A percentile compares a stretch with the other conserved stretches of the same genome.
Conservation (phyloP, 2,888 invertebrate genomes). For the Hirtodrosophila alboralis region DNA sequence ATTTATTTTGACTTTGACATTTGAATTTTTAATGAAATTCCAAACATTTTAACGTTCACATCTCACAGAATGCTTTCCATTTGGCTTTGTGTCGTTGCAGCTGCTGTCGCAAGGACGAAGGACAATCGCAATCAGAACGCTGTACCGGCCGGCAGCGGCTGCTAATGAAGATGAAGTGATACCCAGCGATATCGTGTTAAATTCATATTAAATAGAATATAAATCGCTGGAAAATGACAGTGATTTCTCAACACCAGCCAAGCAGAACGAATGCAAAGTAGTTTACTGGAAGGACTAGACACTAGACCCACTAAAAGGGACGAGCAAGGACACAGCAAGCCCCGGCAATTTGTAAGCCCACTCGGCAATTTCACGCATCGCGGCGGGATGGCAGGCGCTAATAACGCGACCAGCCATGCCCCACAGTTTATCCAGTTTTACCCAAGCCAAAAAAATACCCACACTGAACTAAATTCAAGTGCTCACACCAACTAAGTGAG, state of each 20-base stretch:
- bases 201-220: conserved; percentile 77
- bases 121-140: conserved; percentile 31
- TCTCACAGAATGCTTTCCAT: conserved; percentile 49
- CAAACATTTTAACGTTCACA: conserved; percentile 72
- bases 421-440: conserved; percentile 44
- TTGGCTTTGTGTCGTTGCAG: conserved; percentile 42
- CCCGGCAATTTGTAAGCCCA: conserved; percentile 49
- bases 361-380: conserved; percentile 69
- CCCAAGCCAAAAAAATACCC: conserved; percentile 39
- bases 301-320: conserved; percentile 13
- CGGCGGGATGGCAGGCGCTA: conserved; percentile 71
- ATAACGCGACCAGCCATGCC: conserved; percentile 73
- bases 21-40: conserved; percentile 80
- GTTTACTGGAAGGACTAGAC: conserved; percentile 35
- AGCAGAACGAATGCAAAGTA: conserved; percentile 76
- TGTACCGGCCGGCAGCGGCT: conserved; percentile 30
- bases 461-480: conserved; percentile 44
- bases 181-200: conserved; percentile 63
- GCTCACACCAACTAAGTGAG: conserved; percentile 11
- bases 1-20: conserved; percentile 78
- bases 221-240: conserved; percentile 76
- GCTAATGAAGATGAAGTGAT: conserved; percentile 78
- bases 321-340: conserved; percentile 9
- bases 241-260: conserved; percentile 72
- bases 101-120: conserved; percentile 34